Percentiles rank a stretch among this genome's conserved stretches.
Conservation (phyloP, 2,113 vertebrate species). For the Calonectris borealis region DNA sequence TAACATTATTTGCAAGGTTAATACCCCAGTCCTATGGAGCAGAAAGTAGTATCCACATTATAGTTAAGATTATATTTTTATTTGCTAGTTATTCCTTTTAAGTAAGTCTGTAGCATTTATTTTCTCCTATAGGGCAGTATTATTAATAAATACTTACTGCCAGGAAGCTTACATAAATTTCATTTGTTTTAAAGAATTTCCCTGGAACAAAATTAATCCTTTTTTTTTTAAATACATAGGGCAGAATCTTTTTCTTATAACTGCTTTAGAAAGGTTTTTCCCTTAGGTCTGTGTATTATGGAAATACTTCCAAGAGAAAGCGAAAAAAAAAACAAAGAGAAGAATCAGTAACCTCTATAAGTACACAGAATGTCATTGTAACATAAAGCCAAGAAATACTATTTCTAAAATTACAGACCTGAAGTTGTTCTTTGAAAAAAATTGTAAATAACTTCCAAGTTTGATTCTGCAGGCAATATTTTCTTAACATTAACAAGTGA, state of each 20-base stretch:
- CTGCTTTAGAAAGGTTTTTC: background rate
- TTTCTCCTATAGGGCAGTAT: background rate
- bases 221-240: background rate
- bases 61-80: background rate
- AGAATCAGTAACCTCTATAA: background rate
- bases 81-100: background rate
- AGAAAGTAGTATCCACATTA: background rate
- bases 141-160: background rate
- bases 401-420: background rate
- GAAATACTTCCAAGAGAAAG: background rate
- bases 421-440: background rate
- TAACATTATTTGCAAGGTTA: background rate
- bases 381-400: background rate
- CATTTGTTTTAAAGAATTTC: background rate
- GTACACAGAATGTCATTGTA: background rate
- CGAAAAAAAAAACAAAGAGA: fast-evolving
- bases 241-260: background rate
- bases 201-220: background rate
- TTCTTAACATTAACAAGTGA: background rate
- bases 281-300: background rate
- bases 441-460: background rate
- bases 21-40: background rate
- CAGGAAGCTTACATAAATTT: background rate
- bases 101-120: background rate
- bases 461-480: background rate